Percentiles rank a stretch among this genome's conserved stretches.
Conservation (phyloP, 2,888 invertebrate species). For the Athalia circularis region DNA sequence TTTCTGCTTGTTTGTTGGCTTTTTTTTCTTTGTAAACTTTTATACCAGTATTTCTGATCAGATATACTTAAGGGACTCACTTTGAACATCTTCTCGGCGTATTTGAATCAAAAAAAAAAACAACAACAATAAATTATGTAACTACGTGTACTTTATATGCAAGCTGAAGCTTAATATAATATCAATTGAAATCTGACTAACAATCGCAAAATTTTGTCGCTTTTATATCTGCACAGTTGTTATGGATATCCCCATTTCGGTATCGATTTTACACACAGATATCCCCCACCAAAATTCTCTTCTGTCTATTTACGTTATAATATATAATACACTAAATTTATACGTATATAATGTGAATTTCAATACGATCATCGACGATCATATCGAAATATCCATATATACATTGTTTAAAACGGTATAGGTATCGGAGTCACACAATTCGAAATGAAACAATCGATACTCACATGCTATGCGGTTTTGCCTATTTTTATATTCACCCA, state of each 20-base stretch:
- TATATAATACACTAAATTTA: no score
- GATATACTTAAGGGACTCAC: conserved; percentile 8
- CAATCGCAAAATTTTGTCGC: conserved; percentile 18
- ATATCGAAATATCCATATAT: no score
- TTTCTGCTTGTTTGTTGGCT: neutral
- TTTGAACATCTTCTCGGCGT: conserved; percentile 31
- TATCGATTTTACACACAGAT: conserved; percentile 8
- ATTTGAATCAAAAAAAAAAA: neutral
- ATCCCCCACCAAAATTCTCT: no score
- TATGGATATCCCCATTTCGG: conserved; percentile 12
- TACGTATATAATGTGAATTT: no score
- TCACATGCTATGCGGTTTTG: no score
- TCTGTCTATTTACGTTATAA: no score
- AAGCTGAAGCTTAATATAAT: conserved; percentile 1
- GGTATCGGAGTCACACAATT: no score
- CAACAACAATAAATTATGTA: neutral
- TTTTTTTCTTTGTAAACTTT: neutral
- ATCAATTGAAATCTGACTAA: conserved; percentile 10
- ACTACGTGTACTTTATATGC: neutral
- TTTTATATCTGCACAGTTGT: conserved; percentile 33
- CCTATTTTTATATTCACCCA: no score
- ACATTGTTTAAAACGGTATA: no score
- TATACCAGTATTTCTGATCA: conserved; percentile 24
- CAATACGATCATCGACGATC: no score
- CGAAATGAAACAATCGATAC: no score